Evolutionary conservation across 2,797 vertebrate genomes (phyloP).

Genomic region (Cetoscarus ocellatus): DNA sequence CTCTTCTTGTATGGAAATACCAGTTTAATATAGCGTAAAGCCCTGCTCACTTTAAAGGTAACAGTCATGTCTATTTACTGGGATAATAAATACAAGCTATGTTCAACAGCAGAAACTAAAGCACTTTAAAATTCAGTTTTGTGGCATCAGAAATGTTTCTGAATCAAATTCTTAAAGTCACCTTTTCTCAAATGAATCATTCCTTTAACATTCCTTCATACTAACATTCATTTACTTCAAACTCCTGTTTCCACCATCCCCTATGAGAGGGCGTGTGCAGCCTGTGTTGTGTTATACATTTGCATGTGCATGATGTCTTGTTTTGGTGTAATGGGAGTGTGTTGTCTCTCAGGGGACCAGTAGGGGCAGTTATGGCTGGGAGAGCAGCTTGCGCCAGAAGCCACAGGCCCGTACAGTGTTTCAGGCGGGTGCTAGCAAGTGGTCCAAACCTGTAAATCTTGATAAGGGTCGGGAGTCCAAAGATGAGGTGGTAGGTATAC

Average conservation of each 20-base stretch:
- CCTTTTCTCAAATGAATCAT: background rate
- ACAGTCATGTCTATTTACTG: background rate
- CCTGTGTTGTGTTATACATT: conserved; percentile 13
- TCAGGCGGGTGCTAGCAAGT: conserved; percentile 80
- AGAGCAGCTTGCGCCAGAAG: conserved; percentile 83
- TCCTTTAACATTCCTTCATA: conserved; percentile 1
- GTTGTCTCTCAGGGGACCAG: conserved; percentile 74
- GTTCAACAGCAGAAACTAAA: background rate
- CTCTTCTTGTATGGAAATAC: background rate
- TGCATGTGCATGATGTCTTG: conserved; percentile 48
- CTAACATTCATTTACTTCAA: conserved; percentile 24
- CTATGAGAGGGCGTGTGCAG: background rate
- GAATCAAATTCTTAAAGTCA: background rate
- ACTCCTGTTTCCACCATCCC: background rate
- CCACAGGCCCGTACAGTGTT: conserved; percentile 81
- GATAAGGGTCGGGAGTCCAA: conserved; percentile 57
- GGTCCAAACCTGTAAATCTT: conserved; percentile 63
- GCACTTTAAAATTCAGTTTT: background rate
- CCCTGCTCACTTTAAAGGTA: background rate
- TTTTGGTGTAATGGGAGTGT: conserved; percentile 63
- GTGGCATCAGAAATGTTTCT: conserved; percentile 4
- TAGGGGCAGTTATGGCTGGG: conserved; percentile 82
- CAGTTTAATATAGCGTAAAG: no score
- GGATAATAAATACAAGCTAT: background rate
- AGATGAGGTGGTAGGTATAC: conserved; percentile 80